Percentiles rank a stretch among this genome's conserved stretches.
These are phyloP conservation scores for Sarcoramphus papa DNA, from an alignment of 2,797 vertebrate genomes.

Conservation along the genomic window DNA sequence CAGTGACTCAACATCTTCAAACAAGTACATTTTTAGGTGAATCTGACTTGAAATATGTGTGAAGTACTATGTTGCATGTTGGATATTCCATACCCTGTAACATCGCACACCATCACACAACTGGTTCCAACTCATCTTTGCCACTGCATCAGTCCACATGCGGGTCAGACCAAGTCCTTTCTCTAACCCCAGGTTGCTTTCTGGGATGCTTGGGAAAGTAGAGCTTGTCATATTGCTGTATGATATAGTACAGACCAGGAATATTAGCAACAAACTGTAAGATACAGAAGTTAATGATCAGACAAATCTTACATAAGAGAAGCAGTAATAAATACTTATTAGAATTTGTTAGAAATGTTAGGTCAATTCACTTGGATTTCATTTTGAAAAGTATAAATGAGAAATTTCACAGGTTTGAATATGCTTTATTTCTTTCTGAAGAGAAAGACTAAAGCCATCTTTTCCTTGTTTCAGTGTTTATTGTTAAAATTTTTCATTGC, in stretches of 20 bases:
- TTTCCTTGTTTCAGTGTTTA: background rate
- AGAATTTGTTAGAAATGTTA: background rate
- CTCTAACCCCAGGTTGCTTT: background rate
- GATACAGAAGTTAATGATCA: background rate
- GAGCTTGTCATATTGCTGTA: background rate
- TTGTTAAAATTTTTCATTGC: background rate
- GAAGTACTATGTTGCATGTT: background rate
- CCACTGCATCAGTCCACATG: accelerated
- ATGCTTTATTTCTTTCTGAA: background rate
- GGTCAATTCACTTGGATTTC: background rate
- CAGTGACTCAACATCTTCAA: background rate
- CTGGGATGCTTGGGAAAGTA: background rate
- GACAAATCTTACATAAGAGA: background rate
- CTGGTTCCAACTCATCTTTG: background rate
- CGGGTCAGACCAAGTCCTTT: accelerated
- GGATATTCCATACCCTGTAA: background rate
- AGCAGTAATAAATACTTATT: background rate
- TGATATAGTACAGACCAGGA: background rate
- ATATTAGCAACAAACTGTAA: background rate
- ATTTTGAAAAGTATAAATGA: background rate
- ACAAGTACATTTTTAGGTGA: background rate
- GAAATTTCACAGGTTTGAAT: background rate
- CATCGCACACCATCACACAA: background rate
- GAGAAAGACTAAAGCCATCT: background rate
- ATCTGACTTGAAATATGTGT: background rate